Conservation (phyloP, 2,888 invertebrate genomes). For the Aphidius colemani region DNA sequence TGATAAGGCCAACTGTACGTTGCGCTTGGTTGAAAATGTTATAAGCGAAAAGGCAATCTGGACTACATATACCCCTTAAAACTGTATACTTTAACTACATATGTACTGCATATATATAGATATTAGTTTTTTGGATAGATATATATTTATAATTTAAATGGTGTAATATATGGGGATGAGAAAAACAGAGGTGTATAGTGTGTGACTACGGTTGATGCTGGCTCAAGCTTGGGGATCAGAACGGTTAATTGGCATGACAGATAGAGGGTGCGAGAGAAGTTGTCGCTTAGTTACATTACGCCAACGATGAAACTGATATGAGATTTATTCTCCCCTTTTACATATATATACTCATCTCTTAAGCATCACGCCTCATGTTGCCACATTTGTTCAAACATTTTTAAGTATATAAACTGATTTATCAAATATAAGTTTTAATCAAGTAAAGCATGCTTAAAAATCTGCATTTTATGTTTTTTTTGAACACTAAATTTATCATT, state of each 20-base stretch:
- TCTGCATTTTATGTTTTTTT: no score
- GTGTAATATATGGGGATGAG: constrained; percentile 7
- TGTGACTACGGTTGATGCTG: constrained; percentile 29
- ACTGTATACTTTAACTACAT: constrained; percentile 10
- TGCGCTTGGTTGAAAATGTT: constrained; percentile 14
- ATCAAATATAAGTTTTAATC: neutral
- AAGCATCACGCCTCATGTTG: constrained; percentile 24
- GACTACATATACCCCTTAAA: neutral
- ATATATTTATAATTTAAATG: neutral
- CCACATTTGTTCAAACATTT: constrained; percentile 1
- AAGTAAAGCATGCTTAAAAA: neutral
- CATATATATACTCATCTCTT: constrained; percentile 22
- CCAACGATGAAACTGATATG: constrained; percentile 50
- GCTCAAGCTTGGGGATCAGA: constrained; percentile 31
- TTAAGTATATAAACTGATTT: neutral
- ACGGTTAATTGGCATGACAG: constrained; percentile 53
- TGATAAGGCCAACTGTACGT: constrained; percentile 22
- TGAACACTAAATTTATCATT: no score
- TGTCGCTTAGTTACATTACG: constrained; percentile 55
- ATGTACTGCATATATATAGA: constrained; percentile 11
- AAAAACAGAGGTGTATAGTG: constrained; percentile 17
- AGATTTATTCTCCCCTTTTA: constrained; percentile 29
- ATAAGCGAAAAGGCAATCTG: constrained; percentile 17
- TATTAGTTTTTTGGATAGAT: no score
- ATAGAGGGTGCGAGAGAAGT: constrained; percentile 54